Percentiles rank a stretch among this genome's conserved stretches.
Evolutionary conservation across 37 sponge, comb jelly and placozoan genomes (phyloP).

Genomic region (Aplysina aerophoba): DNA sequence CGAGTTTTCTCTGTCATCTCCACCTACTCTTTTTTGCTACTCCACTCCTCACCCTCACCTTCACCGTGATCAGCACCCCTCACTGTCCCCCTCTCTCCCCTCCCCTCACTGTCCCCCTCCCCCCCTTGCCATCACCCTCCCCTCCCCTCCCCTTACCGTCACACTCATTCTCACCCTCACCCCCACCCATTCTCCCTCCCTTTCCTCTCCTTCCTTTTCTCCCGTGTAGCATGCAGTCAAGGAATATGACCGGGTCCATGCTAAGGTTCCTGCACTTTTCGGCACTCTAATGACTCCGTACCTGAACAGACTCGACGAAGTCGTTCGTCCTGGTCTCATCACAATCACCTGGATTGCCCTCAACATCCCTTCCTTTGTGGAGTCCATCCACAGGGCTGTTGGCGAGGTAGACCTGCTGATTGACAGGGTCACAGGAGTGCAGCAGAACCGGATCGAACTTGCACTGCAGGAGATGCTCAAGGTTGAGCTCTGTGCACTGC

Average conservation of each 20-base stretch:
- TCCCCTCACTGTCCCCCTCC: too few relatives aligned
- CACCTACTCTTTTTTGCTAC: too few relatives aligned
- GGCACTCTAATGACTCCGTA: conserved; percentile 76
- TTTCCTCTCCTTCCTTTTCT: too few relatives aligned
- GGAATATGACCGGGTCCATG: conserved; percentile 76
- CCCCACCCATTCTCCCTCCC: too few relatives aligned
- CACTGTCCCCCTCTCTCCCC: too few relatives aligned
- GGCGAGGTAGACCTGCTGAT: conserved; percentile 79
- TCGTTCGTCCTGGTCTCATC: conserved; percentile 86
- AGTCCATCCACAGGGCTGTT: conserved; percentile 56
- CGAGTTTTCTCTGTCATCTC: too few relatives aligned
- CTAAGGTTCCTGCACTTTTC: conserved; percentile 74
- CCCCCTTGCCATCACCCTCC: too few relatives aligned
- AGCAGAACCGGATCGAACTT: conserved; percentile 69
- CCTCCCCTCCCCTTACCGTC: too few relatives aligned
- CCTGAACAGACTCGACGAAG: conserved; percentile 78
- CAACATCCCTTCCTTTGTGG: conserved; percentile 68
- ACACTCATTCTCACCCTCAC: too few relatives aligned
- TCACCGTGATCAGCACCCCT: too few relatives aligned
- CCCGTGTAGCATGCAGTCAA: conserved; percentile 48
- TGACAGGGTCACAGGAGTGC: conserved; percentile 67
- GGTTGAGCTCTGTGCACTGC: conserved; percentile 77
- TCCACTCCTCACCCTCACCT: too few relatives aligned
- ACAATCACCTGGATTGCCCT: conserved; percentile 89
- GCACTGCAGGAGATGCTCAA: conserved; percentile 59